These are phyloP conservation scores for Acrobasis repandana DNA, from an alignment of 2,888 invertebrate species.

Conservation along the genomic window DNA sequence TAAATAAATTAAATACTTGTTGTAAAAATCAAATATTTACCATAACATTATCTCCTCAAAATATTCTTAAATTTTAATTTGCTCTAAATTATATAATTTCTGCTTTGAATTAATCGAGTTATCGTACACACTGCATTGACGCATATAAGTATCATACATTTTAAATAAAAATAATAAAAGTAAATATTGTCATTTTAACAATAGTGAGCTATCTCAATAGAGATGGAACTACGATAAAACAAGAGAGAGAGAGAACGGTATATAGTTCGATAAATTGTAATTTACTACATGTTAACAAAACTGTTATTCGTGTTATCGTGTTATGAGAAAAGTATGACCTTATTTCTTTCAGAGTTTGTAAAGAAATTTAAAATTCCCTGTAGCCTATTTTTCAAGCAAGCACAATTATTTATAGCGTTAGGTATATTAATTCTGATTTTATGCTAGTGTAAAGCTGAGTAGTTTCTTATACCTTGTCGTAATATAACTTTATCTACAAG, in stretches of 20 bases:
- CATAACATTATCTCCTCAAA: neutral
- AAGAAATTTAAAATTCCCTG: neutral
- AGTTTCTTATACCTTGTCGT: constrained; percentile 6
- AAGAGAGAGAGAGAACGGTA: neutral
- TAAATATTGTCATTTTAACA: constrained; percentile 4
- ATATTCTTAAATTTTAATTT: neutral
- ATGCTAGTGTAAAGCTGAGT: constrained; percentile 5
- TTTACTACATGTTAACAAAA: neutral
- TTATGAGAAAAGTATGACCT: constrained; percentile 1
- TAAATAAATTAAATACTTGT: no score
- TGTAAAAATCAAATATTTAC: no score
- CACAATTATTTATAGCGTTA: neutral
- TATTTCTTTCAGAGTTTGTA: neutral
- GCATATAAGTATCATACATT: constrained; percentile 1
- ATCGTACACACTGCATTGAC: constrained; percentile 5
- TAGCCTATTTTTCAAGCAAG: constrained; percentile 16
- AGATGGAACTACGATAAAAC: neutral
- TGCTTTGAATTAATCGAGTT: neutral
- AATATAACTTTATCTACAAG: constrained; percentile 5
- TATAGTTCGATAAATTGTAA: neutral
- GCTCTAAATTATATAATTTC: constrained; percentile 9
- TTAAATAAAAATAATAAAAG: neutral
- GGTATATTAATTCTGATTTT: neutral
- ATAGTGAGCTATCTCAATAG: constrained; percentile 9
- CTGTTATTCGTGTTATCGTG: neutral